Evolutionary conservation across 2,888 invertebrate species (phyloP), one percentile per base, ranked within the genome.

Genomic region (Pharmacophagus antenor): DNA sequence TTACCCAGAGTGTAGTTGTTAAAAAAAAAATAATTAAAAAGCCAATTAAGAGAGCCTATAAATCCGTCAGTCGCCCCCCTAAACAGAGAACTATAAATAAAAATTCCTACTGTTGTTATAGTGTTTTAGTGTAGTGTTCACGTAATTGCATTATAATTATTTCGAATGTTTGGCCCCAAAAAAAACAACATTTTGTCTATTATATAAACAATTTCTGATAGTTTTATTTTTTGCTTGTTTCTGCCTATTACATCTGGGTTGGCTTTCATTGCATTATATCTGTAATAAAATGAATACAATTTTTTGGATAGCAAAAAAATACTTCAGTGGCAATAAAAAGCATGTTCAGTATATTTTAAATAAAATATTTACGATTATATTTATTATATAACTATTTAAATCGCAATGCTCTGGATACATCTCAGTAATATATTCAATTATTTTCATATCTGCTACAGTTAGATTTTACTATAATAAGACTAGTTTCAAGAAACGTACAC

Each of bases 1-100:
- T 88, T 84, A 82, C 82, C 80, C 78, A 73, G 76, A 80, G 80
- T 79, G 76, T 67, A 69, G 73, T 79, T 78, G 87, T 85, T 82
- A 81, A 78, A 84, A 85, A 85, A 84, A 85, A 85, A 87, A 87
- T 86, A 89, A 88, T 88, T 88, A 85, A 88, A 88, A 89, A 88
- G 74, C 80, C 82, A 88, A 88, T 89, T 89, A 87, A 82, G 86
- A 80, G 77, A 70, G 70, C 72, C 76, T 82, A 84, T 88, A 89
- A 88, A 88, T 88, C 84, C 87, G 74, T 87, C 86, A 81, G 41
- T 54, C 57, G 77, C 79, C 74, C 79, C 85, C 86, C 85, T 81
- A 82, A 81, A 82, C 79, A 80, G 77, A 79, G 70, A 70, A 74
- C 77, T 77, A 77, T 81, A 79, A 80, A 80, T 77, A 77, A 73